Base-by-base conservation (phyloP, 2,888 invertebrate genomes). In the Mongoloraphidia duomilia region DNA sequence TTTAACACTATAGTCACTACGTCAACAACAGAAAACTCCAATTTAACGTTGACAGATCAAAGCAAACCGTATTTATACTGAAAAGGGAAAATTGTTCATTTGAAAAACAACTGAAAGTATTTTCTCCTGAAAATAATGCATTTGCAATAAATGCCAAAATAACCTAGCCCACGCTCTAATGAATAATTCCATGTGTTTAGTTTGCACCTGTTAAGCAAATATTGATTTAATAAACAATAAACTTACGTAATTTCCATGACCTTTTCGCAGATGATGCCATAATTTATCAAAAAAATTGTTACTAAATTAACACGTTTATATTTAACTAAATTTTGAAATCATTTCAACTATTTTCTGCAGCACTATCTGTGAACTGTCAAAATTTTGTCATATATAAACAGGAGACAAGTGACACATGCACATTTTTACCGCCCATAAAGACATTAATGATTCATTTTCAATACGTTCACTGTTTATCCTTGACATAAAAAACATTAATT, bases 221-320 rank as follows among this genome's bases (percentile, higher is more conserved):
- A 14, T 13, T 39, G 9, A 17, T 42, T 42, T 33, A 46, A 38
- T 26, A 26, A 26, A 14, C 14, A 48, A 37, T 45, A 53, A 59
- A 80, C 86, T 75, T 76, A 86, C 87, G 85, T 59, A 86, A 74
- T 75, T 84, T 85, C 84, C 85, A 85, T 71, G 85, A 82, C 75
- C 84, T 75, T 69, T 82, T 79, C 57, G 56, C 58, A 39, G 62
- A 57, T 49, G 65, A 61, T 60, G 66, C 65, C 67, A 68, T 67
- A 42, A 43, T 43, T 43, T 48, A 12, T 33, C n/a, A 11, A 17
- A 43, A 37, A 42, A 48, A 36, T 36, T 14, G 17, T 45, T 3
- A 38, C 26, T 26, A 6, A 26, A 6, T 26, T 26, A 26, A 6
- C 26, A 26, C 26, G 5, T 26, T 26, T 26, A 26, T 26, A 26